phyloP scores from a whole-genome alignment of 35 echinoderm and acorn worm genomes.

The Holothuria glaberrima region DNA sequence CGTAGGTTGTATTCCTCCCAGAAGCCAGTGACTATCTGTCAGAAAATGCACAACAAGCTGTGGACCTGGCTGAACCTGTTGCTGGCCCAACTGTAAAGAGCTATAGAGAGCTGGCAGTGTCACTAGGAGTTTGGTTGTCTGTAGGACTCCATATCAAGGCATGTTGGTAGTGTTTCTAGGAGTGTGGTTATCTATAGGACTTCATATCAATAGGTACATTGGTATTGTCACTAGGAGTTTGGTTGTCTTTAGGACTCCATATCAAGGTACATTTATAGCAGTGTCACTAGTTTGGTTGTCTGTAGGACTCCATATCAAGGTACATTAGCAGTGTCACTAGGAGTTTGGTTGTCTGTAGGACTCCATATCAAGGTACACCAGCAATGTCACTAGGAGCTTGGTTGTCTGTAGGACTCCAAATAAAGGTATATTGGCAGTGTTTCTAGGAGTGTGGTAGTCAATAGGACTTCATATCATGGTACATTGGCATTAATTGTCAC shows the following conservation, averaged over 20 bases:
- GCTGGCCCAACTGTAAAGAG: conserved; percentile 48
- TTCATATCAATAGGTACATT: too few species aligned
- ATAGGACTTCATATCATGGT: too few species aligned
- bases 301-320: conserved; percentile 70
- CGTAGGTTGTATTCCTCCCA: conserved; percentile 76
- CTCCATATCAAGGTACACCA: conserved; percentile 67
- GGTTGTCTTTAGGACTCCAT: too few species aligned
- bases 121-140: conserved; percentile 66
- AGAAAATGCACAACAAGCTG: conserved; percentile 14
- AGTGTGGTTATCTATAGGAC: too few species aligned
- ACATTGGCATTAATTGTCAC: too few species aligned
- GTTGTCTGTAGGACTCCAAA: too few species aligned
- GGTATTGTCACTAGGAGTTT: too few species aligned
- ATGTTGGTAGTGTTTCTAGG: not conserved
- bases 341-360: conserved; percentile 76
- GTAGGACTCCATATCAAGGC: conserved; percentile 77
- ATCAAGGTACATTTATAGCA: too few species aligned
- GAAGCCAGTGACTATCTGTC: conserved; percentile 67
- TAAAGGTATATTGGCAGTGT: too few species aligned
- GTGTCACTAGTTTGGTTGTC: too few species aligned
- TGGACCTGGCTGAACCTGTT: conserved; percentile 53
- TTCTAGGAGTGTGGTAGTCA: too few species aligned
- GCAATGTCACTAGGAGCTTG: too few species aligned
- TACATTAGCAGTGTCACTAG: conserved; percentile 43
- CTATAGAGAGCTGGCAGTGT: conserved; percentile 46